Conservation (phyloP, 2,888 invertebrate genomes). For the Caenorhabditis sinica region DNA sequence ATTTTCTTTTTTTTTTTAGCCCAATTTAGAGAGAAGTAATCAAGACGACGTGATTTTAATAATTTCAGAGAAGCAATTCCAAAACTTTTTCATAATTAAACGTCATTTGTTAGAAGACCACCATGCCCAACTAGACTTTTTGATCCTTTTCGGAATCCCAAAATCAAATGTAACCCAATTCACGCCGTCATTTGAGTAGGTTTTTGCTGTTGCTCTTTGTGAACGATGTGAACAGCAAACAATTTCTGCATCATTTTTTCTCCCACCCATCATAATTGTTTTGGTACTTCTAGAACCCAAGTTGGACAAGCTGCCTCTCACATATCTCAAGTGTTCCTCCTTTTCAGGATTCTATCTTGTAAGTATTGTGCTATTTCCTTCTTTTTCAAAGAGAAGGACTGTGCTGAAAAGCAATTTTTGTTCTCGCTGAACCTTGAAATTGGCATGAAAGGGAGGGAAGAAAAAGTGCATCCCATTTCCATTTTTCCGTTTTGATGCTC, state of each 20-base stretch:
- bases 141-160: too few species aligned
- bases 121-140: too few species aligned
- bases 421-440: conserved; percentile 33
- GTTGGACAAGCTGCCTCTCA: not conserved
- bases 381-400: not conserved
- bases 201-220: too few species aligned
- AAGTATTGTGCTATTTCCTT: not conserved
- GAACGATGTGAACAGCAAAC: not conserved
- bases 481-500: not conserved
- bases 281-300: conserved; percentile 2
- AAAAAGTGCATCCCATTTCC: conserved; percentile 12
- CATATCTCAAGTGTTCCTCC: not conserved
- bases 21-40: too few species aligned
- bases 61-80: too few species aligned
- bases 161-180: too few species aligned
- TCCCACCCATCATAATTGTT: not conserved
- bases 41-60: too few species aligned
- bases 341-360: too few species aligned
- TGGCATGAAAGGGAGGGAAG: not conserved
- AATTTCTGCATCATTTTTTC: not conserved
- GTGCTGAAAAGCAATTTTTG: conserved; percentile 27
- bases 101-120: too few species aligned
- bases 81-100: too few species aligned
- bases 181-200: not conserved
- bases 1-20: too few species aligned